Base-by-base conservation (phyloP, 2,797 vertebrate species). In the Nyctibius grandis region DNA sequence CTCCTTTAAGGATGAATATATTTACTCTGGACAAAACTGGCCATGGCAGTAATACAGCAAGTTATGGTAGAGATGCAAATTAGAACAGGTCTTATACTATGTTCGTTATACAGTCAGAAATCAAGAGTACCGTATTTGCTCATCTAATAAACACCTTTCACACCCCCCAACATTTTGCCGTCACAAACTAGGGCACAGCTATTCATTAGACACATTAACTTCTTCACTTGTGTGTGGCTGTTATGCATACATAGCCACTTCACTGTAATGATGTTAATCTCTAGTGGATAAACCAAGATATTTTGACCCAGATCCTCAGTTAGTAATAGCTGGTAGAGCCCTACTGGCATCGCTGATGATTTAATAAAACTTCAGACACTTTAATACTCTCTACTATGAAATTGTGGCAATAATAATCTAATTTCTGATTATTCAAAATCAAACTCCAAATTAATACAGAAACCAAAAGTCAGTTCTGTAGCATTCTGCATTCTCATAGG, bases 241-340 rank as follows among this genome's bases (percentile, higher is more conserved):
- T 63, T 88, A 34, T 75, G 91, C 88, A 78, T 3, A 63, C 48
- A 16, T 9, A n/a, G 28, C 77, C 94, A 40, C 70, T 70, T 70
- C 72, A 5, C 86, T 59, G 77, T 23, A 64, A 78, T 29, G 69
- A 75, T 57, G 53, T 13, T 19, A 84, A 57, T 95, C 87, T 90
- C 94, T 40, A 29, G 88, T 77, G 94, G 82, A 74, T 94, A 96
- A 95, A 70, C 25, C 26, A 22, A 80, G 64, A 44, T 29, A n/a
- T 85, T 93, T 31, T 96, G 91, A 94, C 93, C 91, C 94, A 95
- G 91, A 80, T 88, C 91, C 68, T 92, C 65, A 26, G 48, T 61
- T 20, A n/a, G 91, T n/a, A 79, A 40, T 14, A 78, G 89, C 86
- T 89, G 61, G 36, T 18, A 57, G 50, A 88, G 87, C 91, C 84